These are phyloP conservation scores for Erythrocercus mccallii DNA, from an alignment of 2,113 vertebrate genomes.

Conservation along the genomic window DNA sequence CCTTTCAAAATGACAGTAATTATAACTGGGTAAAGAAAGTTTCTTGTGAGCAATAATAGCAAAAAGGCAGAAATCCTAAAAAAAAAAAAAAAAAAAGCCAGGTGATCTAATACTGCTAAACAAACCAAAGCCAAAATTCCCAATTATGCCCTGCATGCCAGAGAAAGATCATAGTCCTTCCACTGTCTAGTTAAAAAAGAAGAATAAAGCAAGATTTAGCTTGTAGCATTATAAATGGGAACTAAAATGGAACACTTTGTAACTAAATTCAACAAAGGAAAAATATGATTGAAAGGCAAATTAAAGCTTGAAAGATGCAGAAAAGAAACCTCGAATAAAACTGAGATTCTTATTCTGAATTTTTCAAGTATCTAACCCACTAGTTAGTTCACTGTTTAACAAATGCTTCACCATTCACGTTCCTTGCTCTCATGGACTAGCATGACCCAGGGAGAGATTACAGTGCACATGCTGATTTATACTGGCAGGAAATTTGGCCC, in stretches of 20 bases:
- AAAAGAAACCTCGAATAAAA: background rate
- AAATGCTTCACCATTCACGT: background rate
- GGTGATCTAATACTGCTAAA: background rate
- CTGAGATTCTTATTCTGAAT: background rate
- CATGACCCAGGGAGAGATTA: background rate
- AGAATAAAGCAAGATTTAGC: background rate
- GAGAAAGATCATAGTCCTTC: background rate
- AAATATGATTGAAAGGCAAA: background rate
- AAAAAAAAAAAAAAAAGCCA: background rate
- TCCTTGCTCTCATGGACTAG: background rate
- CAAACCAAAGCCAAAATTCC: background rate
- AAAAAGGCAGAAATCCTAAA: background rate
- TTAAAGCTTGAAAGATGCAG: background rate
- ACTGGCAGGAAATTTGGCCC: constrained; percentile 26
- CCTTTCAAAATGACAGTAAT: background rate
- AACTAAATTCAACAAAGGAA: background rate
- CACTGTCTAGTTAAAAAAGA: background rate
- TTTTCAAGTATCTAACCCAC: background rate
- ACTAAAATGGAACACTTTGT: background rate
- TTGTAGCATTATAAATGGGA: background rate
- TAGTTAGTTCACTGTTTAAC: background rate
- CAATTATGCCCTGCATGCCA: background rate
- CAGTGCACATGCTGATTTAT: background rate
- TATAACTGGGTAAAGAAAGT: background rate
- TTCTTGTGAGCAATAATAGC: background rate